A percentile compares a stretch with the other conserved stretches of the same genome.
Conservation (phyloP, 2,113 vertebrate species). For the Sprattus sprattus region DNA sequence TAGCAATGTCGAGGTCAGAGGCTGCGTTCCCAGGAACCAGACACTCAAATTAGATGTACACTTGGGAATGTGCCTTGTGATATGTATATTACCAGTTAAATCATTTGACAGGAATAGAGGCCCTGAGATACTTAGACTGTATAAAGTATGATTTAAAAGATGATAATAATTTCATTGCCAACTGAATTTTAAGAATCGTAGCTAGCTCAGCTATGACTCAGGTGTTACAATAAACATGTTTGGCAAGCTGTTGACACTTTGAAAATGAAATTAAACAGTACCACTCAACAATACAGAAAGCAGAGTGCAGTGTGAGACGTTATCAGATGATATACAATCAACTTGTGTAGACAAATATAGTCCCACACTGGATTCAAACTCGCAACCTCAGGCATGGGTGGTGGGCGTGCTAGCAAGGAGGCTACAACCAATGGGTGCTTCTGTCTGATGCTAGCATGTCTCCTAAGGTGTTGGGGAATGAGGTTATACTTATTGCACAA, state of each 20-base stretch:
- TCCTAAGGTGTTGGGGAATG: too few species aligned
- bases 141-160: not conserved
- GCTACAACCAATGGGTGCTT: too few species aligned
- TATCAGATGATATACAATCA: not conserved
- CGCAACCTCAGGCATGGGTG: too few species aligned
- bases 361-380: too few species aligned
- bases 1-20: not conserved
- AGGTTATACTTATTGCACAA: too few species aligned
- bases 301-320: not conserved
- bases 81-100: not conserved
- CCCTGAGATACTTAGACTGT: not conserved
- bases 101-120: not conserved
- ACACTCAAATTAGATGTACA: not conserved
- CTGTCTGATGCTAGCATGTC: too few species aligned
- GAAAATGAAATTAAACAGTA: not conserved
- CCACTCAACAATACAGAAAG: not conserved
- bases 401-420: too few species aligned
- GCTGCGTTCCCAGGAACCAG: not conserved
- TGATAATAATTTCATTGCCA: not conserved
- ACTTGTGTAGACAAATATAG: not conserved
- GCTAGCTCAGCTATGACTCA: not conserved
- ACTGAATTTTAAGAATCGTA: not conserved
- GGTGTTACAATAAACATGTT: not conserved
- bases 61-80: conserved; percentile 12
- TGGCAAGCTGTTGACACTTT: not conserved